Conservation (phyloP, 2,797 vertebrate genomes). For the Anguilla marmorata region DNA sequence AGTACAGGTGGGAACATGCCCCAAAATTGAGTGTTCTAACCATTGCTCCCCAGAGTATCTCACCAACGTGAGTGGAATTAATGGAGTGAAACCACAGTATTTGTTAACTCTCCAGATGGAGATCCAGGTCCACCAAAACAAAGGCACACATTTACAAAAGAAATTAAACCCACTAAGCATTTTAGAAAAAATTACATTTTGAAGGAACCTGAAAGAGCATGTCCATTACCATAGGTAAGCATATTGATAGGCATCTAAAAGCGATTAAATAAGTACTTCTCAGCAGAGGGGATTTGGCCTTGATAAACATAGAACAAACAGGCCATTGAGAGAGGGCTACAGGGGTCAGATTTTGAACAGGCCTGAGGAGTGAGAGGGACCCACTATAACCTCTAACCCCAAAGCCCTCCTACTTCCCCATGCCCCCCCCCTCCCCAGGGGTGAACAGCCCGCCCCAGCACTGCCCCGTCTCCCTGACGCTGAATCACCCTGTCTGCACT, state of each 20-base stretch:
- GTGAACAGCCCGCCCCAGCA: constrained; percentile 65
- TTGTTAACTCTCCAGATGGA: background rate
- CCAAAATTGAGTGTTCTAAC: background rate
- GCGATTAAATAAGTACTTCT: background rate
- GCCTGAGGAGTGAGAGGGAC: constrained; percentile 65
- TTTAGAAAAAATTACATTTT: background rate
- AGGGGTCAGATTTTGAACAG: constrained; percentile 61
- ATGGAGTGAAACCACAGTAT: background rate
- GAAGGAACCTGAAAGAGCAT: constrained; percentile 19
- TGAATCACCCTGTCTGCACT: constrained; percentile 61
- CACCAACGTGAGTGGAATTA: background rate
- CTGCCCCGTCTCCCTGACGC: constrained; percentile 71
- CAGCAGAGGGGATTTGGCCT: constrained; percentile 57
- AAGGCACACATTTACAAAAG: background rate
- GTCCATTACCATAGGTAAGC: background rate
- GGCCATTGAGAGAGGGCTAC: background rate
- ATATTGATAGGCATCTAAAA: background rate
- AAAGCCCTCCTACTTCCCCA: constrained; percentile 69
- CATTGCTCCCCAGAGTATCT: background rate
- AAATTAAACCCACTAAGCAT: background rate
- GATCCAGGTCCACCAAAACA: background rate
- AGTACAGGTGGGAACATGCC: background rate
- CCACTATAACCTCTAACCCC: constrained; percentile 54
- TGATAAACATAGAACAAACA: constrained; percentile 54
- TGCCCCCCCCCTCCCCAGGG: constrained; percentile 65